phyloP scores from a whole-genome alignment of 1,140 invertebrate genomes.

The Platyura marginata region DNA sequence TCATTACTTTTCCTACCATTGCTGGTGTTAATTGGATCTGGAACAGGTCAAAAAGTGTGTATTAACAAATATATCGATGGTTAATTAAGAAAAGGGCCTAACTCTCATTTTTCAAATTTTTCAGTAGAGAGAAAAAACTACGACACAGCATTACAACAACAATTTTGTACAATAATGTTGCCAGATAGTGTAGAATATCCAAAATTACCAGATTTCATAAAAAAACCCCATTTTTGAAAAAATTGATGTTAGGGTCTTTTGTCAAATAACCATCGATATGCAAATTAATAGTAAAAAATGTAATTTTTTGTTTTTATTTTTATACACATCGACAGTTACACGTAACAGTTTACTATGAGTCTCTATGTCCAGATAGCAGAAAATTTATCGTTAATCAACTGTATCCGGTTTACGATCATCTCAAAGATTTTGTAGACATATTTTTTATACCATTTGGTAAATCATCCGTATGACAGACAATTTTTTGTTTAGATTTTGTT shows the following conservation, averaged over 20 bases:
- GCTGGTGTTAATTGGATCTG: not conserved
- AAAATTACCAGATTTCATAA: too few species aligned
- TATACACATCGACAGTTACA: slow-evolving; percentile 10
- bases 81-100: too few species aligned
- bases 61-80: too few species aligned
- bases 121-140: not conserved
- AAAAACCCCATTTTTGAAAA: too few species aligned
- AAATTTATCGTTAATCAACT: slow-evolving; percentile 40
- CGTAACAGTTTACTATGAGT: slow-evolving; percentile 52
- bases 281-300: not conserved
- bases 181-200: too few species aligned
- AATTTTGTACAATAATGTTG: too few species aligned
- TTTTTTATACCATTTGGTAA: slow-evolving; percentile 60
- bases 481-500: slow-evolving; percentile 1
- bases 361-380: slow-evolving; percentile 58
- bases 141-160: not conserved
- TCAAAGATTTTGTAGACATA: slow-evolving; percentile 30
- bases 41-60: not conserved
- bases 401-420: slow-evolving; percentile 24
- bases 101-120: too few species aligned
- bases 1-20: not conserved
- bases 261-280: too few species aligned
- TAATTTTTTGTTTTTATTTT: too few species aligned
- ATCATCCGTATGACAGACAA: slow-evolving; percentile 31
- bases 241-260: too few species aligned